These are phyloP conservation scores for Meghimatium bilineatum DNA, from an alignment of 2,888 invertebrate genomes.

Conservation along the genomic window DNA sequence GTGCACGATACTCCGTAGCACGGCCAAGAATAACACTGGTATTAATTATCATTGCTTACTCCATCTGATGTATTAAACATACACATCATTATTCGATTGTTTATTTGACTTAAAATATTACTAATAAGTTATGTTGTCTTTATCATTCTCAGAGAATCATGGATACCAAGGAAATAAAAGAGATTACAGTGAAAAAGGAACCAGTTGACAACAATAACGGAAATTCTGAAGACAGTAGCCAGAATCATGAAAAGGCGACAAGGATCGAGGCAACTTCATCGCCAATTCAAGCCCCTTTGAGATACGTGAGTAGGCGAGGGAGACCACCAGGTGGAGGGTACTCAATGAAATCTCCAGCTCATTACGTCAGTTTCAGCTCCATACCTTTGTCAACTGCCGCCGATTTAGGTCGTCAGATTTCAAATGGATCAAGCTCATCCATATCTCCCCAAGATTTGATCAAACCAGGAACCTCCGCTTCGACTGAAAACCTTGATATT, in stretches of 20 bases:
- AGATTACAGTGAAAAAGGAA: slow-evolving; percentile 30
- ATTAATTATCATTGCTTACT: too few relatives aligned
- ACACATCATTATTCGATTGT: too few relatives aligned
- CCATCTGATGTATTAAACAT: too few relatives aligned
- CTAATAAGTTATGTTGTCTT: too few relatives aligned
- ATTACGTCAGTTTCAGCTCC: slow-evolving; percentile 39
- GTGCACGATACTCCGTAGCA: too few relatives aligned
- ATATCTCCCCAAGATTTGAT: slow-evolving; percentile 35
- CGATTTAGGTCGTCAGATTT: slow-evolving; percentile 13
- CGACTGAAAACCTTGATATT: slow-evolving; percentile 16
- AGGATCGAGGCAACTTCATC: background rate
- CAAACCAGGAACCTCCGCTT: slow-evolving; percentile 14
- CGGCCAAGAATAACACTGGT: too few relatives aligned
- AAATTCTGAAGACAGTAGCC: background rate
- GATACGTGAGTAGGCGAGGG: slow-evolving; percentile 44
- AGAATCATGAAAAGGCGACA: background rate
- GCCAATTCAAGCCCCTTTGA: background rate
- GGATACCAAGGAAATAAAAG: slow-evolving; percentile 10
- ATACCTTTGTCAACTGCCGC: slow-evolving; percentile 11
- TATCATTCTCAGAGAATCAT: background rate
- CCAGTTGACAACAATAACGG: slow-evolving; percentile 13
- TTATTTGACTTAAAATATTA: too few relatives aligned
- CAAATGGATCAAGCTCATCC: slow-evolving; percentile 32
- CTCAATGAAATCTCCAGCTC: slow-evolving; percentile 45
- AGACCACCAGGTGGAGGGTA: slow-evolving; percentile 48